Evolutionary conservation across 2,888 invertebrate species (phyloP).

Genomic region (Ophioninae sp.): DNA sequence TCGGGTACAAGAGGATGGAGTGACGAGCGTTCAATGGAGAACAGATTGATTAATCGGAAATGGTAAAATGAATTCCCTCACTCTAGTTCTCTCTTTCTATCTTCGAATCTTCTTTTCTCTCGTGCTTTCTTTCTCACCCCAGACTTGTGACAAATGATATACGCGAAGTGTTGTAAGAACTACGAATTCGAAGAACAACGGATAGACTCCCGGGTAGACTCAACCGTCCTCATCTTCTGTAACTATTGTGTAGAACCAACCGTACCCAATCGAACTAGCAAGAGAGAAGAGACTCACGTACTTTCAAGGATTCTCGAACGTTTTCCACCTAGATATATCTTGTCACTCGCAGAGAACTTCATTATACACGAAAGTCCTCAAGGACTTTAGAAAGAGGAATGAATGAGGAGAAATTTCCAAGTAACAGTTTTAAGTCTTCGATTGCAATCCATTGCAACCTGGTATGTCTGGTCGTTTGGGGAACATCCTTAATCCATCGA

Average conservation of each 20-base stretch:
- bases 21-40: constrained; percentile 21
- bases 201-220: constrained; percentile 13
- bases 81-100: not conserved
- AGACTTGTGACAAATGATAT: constrained; percentile 42
- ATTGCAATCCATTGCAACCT: not conserved
- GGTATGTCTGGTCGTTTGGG: not conserved
- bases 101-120: not conserved
- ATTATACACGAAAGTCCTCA: constrained; percentile 68
- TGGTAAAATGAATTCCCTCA: constrained; percentile 26
- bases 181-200: constrained; percentile 25
- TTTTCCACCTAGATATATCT: constrained; percentile 68
- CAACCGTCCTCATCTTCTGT: constrained; percentile 3
- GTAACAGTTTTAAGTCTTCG: not conserved
- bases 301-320: constrained; percentile 37
- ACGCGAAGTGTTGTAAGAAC: constrained; percentile 35
- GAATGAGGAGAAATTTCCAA: constrained; percentile 55
- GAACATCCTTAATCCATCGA: not conserved
- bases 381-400: constrained; percentile 61
- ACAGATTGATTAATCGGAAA: constrained; percentile 47
- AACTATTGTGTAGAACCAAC: constrained; percentile 14
- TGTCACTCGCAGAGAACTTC: constrained; percentile 62
- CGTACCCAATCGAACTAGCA: constrained; percentile 20
- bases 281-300: constrained; percentile 46
- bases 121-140: not conserved
- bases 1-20: constrained; percentile 8